Percentiles rank a stretch among this genome's conserved stretches.
phyloP scores from a whole-genome alignment of 2,888 invertebrate species.

The Siphlonurus alternatus region DNA sequence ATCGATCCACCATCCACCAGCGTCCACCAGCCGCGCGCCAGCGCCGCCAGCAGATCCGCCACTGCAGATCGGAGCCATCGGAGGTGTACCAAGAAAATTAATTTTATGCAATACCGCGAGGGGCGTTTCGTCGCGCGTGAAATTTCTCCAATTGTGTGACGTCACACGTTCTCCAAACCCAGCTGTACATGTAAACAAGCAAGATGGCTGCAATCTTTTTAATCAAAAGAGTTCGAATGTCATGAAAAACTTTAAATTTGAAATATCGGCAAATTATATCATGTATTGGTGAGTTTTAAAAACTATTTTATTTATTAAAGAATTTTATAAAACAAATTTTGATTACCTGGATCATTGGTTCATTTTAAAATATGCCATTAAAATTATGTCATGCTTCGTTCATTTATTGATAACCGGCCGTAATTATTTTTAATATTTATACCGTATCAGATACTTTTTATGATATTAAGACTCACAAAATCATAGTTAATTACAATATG shows the following conservation, averaged over 20 bases:
- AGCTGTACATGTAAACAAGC: slow-evolving; percentile 1
- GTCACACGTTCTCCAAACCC: background rate
- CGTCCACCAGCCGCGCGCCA: too few relatives aligned
- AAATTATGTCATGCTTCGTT: background rate
- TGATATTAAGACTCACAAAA: too few relatives aligned
- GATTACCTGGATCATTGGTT: background rate
- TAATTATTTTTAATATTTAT: background rate
- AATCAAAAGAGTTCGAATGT: background rate
- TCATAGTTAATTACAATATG: background rate
- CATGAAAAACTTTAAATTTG: background rate
- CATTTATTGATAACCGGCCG: background rate
- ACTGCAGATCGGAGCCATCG: too few relatives aligned
- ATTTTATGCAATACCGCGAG: too few relatives aligned
- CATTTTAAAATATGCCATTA: background rate
- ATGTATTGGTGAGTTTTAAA: background rate
- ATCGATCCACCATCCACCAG: too few relatives aligned
- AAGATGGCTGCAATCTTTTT: background rate
- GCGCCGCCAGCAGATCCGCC: too few relatives aligned
- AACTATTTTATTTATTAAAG: background rate
- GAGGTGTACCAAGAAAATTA: too few relatives aligned
- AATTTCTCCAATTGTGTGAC: too few relatives aligned
- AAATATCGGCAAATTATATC: background rate
- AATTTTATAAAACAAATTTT: background rate
- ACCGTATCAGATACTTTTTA: too few relatives aligned
- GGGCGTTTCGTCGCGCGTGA: too few relatives aligned